Evolutionary conservation across 2,797 vertebrate genomes (phyloP).

Genomic region (Pogonophryne albipinna): DNA sequence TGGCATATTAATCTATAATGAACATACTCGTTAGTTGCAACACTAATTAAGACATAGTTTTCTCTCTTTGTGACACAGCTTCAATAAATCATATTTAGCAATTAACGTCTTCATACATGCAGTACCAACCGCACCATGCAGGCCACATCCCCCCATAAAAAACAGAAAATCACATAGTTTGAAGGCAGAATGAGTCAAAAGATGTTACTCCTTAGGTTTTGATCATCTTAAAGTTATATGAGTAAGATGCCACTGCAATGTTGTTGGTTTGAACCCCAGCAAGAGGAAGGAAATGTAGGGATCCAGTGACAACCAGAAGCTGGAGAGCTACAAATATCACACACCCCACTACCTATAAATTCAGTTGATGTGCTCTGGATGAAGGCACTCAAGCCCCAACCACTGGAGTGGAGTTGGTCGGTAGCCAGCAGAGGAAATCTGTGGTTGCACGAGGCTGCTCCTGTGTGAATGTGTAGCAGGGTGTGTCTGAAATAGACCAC

Average conservation of each 20-base stretch:
- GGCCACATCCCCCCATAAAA: too few species aligned
- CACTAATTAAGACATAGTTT: neutral
- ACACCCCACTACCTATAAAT: slow-evolving; percentile 71
- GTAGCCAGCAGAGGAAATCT: slow-evolving; percentile 77
- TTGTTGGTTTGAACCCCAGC: slow-evolving; percentile 55
- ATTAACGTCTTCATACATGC: slow-evolving; percentile 13
- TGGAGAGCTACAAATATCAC: slow-evolving; percentile 69
- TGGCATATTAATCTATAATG: too few species aligned
- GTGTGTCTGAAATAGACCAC: slow-evolving; percentile 71
- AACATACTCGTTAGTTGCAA: too few species aligned
- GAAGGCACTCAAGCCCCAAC: slow-evolving; percentile 73
- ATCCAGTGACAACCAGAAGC: slow-evolving; percentile 69
- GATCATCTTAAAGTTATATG: slow-evolving; percentile 39
- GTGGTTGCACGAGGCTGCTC: slow-evolving; percentile 71
- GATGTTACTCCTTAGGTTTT: slow-evolving; percentile 27
- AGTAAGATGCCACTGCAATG: slow-evolving; percentile 15
- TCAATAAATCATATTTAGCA: slow-evolving; percentile 25
- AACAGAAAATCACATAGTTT: too few species aligned
- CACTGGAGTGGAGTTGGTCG: slow-evolving; percentile 69
- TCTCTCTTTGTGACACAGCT: neutral
- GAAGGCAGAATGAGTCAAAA: too few species aligned
- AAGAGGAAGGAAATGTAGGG: slow-evolving; percentile 58
- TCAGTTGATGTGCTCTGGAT: slow-evolving; percentile 71
- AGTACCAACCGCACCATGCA: too few species aligned
- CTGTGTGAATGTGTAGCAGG: slow-evolving; percentile 77